phyloP scores from a whole-genome alignment of 2,888 invertebrate species.

The Leptarthrus brevirostris region DNA sequence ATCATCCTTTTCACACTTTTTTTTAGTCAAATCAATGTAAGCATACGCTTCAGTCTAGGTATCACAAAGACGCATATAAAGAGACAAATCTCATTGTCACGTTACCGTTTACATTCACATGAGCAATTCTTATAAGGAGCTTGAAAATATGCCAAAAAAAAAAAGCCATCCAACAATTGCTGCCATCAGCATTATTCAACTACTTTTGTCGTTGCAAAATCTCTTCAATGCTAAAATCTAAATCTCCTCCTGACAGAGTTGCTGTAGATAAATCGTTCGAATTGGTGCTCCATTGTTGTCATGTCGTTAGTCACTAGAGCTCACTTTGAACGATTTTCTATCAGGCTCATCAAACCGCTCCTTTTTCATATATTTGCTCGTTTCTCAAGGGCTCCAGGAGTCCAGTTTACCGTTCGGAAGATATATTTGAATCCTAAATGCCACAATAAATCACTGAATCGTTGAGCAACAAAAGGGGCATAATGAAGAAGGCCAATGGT shows the following conservation, averaged over 20 bases:
- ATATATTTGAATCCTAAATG: slow-evolving; percentile 41
- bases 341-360: slow-evolving; percentile 36
- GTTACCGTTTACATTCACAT: too few species aligned
- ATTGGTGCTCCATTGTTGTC: slow-evolving; percentile 39
- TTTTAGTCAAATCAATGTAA: too few species aligned
- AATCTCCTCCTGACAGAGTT: slow-evolving; percentile 23
- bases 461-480: slow-evolving; percentile 44
- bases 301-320: slow-evolving; percentile 36
- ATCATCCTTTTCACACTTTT: too few species aligned
- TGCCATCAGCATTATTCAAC: too few species aligned
- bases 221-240: slow-evolving; percentile 14
- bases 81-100: too few species aligned
- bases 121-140: too few species aligned
- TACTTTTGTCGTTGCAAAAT: too few species aligned
- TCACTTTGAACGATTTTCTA: slow-evolving; percentile 37
- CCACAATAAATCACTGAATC: slow-evolving; percentile 41
- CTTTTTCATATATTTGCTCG: slow-evolving; percentile 22
- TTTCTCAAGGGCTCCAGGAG: not conserved
- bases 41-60: too few species aligned
- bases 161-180: too few species aligned
- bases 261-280: slow-evolving; percentile 24
- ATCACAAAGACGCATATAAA: too few species aligned
- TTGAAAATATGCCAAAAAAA: too few species aligned
- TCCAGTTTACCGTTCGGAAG: slow-evolving; percentile 4
- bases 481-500: slow-evolving; percentile 22